Conservation (phyloP, 2,888 invertebrate species). For the Geophilus truncorum region DNA sequence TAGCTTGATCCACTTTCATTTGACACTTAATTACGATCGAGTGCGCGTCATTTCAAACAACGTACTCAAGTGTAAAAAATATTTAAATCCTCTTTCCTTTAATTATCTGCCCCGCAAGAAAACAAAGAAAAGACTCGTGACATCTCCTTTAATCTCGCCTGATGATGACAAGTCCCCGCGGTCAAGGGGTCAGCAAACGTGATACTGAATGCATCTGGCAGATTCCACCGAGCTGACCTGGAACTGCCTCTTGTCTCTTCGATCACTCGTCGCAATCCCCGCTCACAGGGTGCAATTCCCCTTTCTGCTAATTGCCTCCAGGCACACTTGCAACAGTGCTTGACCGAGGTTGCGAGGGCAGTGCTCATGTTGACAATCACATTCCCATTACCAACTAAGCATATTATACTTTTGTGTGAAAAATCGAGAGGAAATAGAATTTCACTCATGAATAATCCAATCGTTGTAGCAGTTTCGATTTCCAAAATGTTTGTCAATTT, state of each 20-base stretch:
- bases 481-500: too few relatives aligned
- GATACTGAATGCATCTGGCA: conserved; percentile 18
- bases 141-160: neutral
- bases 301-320: neutral
- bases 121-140: neutral
- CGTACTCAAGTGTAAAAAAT: neutral
- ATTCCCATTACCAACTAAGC: neutral
- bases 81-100: neutral
- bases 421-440: too few relatives aligned
- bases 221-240: conserved; percentile 19
- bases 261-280: conserved; percentile 9
- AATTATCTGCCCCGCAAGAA: neutral
- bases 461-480: too few relatives aligned
- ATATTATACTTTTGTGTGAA: neutral
- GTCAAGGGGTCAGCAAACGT: neutral
- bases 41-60: neutral
- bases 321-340: neutral
- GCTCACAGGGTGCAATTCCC: conserved; percentile 14
- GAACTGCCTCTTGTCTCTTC: neutral
- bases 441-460: too few relatives aligned
- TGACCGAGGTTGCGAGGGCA: conserved; percentile 20
- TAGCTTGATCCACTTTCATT: conserved; percentile 7
- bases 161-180: conserved; percentile 12
- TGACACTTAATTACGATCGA: neutral
- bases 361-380: conserved; percentile 18